These are phyloP conservation scores for Glandiceps talaboti DNA, from an alignment of 53 echinoderm and acorn worm genomes.

Conservation along the genomic window DNA sequence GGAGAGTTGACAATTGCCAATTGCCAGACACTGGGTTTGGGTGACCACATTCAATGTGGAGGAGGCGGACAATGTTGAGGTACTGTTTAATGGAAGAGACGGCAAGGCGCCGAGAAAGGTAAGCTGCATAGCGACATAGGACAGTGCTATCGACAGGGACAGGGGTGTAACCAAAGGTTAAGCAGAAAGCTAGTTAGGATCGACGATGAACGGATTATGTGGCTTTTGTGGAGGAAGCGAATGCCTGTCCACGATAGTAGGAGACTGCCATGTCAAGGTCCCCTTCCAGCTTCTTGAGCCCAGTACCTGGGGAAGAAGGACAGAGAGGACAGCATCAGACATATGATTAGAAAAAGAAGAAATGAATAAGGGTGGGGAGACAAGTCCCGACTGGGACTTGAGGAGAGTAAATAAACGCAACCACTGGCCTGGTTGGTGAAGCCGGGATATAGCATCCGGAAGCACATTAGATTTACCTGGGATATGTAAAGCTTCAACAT, in stretches of 20 bases:
- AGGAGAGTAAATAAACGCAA: not conserved
- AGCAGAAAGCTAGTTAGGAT: not conserved
- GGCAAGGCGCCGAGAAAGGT: not conserved
- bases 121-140: not conserved
- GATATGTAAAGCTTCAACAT: conserved; percentile 6
- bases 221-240: not conserved
- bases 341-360: not conserved
- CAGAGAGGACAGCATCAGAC: not conserved
- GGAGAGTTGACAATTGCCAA: not conserved
- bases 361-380: not conserved
- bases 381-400: not conserved
- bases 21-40: not conserved
- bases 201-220: not conserved
- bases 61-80: not conserved
- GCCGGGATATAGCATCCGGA: conserved; percentile 1
- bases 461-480: not conserved
- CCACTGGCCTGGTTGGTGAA: not conserved
- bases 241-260: not conserved
- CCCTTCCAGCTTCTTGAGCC: not conserved
- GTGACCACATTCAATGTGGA: not conserved
- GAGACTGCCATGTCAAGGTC: not conserved
- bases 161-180: not conserved
- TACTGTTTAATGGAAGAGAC: not conserved
- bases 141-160: not conserved
- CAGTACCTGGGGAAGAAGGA: not conserved